Conservation (phyloP, 2,797 vertebrate genomes). For the Cichlasoma orientale region DNA sequence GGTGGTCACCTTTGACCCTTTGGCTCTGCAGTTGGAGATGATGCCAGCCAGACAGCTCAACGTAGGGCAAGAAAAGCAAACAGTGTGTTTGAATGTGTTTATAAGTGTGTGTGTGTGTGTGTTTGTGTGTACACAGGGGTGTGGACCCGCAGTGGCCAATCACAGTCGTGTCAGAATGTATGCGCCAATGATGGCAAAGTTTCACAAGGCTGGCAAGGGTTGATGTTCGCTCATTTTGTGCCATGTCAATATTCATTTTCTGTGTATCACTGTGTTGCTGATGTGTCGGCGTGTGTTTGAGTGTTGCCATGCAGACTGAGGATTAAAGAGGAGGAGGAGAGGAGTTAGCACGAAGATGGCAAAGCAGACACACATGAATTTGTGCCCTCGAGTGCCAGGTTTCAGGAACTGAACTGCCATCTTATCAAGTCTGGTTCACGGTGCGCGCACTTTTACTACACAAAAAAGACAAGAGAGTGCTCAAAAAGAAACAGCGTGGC, state of each 20-base stretch:
- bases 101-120: slow-evolving; percentile 36
- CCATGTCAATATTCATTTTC: slow-evolving; percentile 42
- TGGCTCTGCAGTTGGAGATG: slow-evolving; percentile 64
- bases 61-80: slow-evolving; percentile 67
- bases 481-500: slow-evolving; percentile 15
- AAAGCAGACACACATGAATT: slow-evolving; percentile 33
- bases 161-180: slow-evolving; percentile 37
- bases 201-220: slow-evolving; percentile 45
- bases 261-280: neutral
- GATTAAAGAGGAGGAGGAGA: slow-evolving; percentile 43
- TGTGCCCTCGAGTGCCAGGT: slow-evolving; percentile 28
- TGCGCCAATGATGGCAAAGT: slow-evolving; percentile 56
- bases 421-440: slow-evolving; percentile 19
- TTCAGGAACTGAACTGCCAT: slow-evolving; percentile 36
- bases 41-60: slow-evolving; percentile 73
- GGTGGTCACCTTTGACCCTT: slow-evolving; percentile 70
- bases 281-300: slow-evolving; percentile 3
- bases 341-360: slow-evolving; percentile 19
- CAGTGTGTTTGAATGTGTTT: slow-evolving; percentile 50
- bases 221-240: slow-evolving; percentile 47
- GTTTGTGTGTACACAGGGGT: slow-evolving; percentile 50
- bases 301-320: slow-evolving; percentile 41
- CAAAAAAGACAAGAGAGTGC: slow-evolving; percentile 7
- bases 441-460: slow-evolving; percentile 6
- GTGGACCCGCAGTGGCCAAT: slow-evolving; percentile 63